phyloP scores from a whole-genome alignment of 2,888 invertebrate genomes.

The Gandaritis pyraliata region DNA sequence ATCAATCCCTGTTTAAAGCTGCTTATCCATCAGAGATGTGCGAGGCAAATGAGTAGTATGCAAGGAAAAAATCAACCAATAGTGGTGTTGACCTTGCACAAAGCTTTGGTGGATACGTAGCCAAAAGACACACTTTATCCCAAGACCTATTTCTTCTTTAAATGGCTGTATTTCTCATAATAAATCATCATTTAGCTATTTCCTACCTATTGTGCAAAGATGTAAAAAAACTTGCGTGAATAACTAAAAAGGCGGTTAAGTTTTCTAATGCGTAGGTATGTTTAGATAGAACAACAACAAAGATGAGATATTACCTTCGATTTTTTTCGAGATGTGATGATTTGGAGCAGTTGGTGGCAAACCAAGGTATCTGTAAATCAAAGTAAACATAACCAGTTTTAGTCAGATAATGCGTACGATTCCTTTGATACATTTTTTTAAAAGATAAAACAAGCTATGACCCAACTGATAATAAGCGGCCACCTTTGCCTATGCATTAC shows the following conservation, averaged over 20 bases:
- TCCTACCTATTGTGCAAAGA: slow-evolving; percentile 4
- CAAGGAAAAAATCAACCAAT: no score
- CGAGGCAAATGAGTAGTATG: no score
- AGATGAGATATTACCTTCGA: slow-evolving; percentile 84
- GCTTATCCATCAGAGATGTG: no score
- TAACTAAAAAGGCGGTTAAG: background rate
- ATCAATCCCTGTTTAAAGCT: slow-evolving; percentile 2
- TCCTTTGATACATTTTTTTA: no score
- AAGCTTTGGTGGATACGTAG: no score
- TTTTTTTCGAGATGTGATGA: slow-evolving; percentile 86
- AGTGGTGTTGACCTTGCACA: no score
- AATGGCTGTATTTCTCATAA: slow-evolving; percentile 3
- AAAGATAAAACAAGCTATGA: no score
- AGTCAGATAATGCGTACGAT: no score
- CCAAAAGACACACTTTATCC: no score
- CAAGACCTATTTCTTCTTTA: slow-evolving; percentile 9
- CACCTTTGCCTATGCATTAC: no score
- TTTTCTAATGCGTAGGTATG: background rate
- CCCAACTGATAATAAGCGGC: no score
- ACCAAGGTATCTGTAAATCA: slow-evolving; percentile 83
- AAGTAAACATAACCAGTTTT: slow-evolving; percentile 6
- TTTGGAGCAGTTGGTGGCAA: slow-evolving; percentile 80
- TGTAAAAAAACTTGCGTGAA: background rate
- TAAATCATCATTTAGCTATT: background rate
- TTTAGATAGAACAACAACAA: background rate